These are phyloP conservation scores for Sminthurinus signatus DNA, from an alignment of 1,140 invertebrate genomes.

Conservation along the genomic window DNA sequence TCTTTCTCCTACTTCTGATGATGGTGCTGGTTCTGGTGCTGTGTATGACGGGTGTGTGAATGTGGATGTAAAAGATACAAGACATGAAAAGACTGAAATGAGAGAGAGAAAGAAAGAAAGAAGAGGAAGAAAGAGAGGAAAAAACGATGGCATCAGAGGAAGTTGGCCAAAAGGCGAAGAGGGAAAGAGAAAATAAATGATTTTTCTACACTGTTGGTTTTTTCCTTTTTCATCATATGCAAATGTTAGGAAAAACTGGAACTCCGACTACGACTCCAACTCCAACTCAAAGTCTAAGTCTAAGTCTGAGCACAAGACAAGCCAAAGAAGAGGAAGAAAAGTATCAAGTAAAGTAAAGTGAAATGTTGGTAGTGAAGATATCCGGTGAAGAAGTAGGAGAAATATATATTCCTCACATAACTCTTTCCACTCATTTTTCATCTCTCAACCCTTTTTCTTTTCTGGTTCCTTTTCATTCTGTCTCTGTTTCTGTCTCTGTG, in stretches of 20 bases:
- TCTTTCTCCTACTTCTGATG: too few species aligned
- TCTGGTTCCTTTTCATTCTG: too few species aligned
- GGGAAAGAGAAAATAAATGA: conserved; percentile 32
- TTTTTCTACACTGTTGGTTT: conserved; percentile 36
- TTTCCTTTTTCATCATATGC: conserved; percentile 33
- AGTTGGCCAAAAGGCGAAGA: conserved; percentile 17
- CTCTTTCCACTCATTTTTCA: conserved; percentile 20
- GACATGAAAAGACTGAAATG: not conserved
- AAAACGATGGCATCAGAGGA: conserved; percentile 3
- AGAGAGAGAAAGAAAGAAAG: conserved; percentile 1
- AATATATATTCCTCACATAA: conserved; percentile 18
- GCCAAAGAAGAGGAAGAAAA: not conserved
- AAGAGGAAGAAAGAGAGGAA: conserved; percentile 2
- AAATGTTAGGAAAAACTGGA: conserved; percentile 19
- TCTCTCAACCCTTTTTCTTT: conserved; percentile 11
- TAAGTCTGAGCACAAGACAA: not conserved
- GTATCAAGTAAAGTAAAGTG: conserved; percentile 8
- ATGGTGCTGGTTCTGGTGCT: too few species aligned
- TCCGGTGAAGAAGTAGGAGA: conserved; percentile 11
- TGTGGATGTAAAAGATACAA: not conserved
- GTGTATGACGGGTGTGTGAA: too few species aligned
- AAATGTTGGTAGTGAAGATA: conserved; percentile 10
- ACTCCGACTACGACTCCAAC: too few species aligned
- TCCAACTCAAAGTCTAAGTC: not conserved
- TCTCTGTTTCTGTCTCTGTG: too few species aligned